phyloP scores from a whole-genome alignment of 2,888 invertebrate species.

The Criorhina ranunculi region DNA sequence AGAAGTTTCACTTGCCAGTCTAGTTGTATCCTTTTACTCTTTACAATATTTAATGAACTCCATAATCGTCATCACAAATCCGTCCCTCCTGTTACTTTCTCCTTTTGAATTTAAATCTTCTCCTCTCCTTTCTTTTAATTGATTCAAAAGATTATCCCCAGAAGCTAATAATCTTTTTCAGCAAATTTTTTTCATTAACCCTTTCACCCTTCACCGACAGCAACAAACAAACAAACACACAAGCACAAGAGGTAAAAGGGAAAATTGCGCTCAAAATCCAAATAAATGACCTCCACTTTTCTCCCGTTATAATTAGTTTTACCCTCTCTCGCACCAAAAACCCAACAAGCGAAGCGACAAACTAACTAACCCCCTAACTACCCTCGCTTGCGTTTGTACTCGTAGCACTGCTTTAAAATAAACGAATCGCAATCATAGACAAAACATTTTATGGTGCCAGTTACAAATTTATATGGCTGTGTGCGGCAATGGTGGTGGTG shows the following conservation, averaged over 20 bases:
- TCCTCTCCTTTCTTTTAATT: conserved; percentile 49
- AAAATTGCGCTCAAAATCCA: conserved; percentile 62
- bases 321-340: neutral
- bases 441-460: conserved; percentile 76
- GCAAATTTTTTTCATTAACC: conserved; percentile 54
- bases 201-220: conserved; percentile 20
- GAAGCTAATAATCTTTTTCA: conserved; percentile 70
- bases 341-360: neutral
- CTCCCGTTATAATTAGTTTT: conserved; percentile 76
- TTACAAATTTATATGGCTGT: conserved; percentile 73
- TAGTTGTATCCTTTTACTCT: too few relatives aligned
- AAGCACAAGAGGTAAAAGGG: conserved; percentile 61
- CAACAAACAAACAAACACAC: conserved; percentile 30
- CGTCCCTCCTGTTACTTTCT: neutral
- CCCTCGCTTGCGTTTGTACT: too few relatives aligned
- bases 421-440: conserved; percentile 78
- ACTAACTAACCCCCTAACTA: neutral
- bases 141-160: conserved; percentile 71
- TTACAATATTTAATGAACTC: neutral
- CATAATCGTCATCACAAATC: conserved; percentile 2
- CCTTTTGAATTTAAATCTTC: conserved; percentile 24
- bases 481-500: neutral
- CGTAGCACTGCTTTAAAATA: conserved; percentile 60
- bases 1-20: too few relatives aligned
- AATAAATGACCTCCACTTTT: conserved; percentile 74